These are phyloP conservation scores for Mus spicilegus DNA, from an alignment of 2,113 vertebrate genomes.

Conservation along the genomic window DNA sequence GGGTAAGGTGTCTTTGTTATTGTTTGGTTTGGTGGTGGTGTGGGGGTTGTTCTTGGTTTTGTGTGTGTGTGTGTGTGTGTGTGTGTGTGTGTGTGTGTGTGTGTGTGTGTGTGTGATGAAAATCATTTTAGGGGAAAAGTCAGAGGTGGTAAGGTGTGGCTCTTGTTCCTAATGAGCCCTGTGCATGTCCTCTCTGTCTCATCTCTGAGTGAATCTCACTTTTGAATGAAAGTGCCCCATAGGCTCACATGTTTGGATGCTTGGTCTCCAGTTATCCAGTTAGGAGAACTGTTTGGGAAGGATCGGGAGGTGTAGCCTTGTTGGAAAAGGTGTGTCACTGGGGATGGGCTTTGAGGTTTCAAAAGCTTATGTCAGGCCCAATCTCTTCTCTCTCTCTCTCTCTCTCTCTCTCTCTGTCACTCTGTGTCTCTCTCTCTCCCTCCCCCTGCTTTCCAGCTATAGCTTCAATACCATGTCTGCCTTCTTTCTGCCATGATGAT, in stretches of 20 bases:
- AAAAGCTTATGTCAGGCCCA: neutral
- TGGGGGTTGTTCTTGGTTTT: neutral
- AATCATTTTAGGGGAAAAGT: neutral
- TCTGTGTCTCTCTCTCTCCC: neutral
- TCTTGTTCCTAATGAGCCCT: neutral
- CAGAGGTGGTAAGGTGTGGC: neutral
- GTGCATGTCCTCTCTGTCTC: neutral
- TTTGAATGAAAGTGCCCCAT: neutral
- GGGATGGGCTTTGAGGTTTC: neutral
- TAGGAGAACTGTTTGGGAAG: neutral
- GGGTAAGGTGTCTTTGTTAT: neutral
- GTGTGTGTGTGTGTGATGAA: neutral
- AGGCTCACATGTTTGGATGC: neutral
- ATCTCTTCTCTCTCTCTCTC: no score
- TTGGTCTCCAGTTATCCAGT: neutral
- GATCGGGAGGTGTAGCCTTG: neutral
- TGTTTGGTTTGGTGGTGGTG: neutral
- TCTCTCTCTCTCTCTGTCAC: neutral
- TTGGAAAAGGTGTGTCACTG: neutral
- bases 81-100: neutral
- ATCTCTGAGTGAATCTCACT: neutral
- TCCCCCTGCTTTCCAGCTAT: neutral
- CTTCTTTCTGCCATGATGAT: neutral
- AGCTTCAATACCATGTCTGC: neutral
- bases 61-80: neutral